These are phyloP conservation scores for Caenorhabditis becei DNA, from an alignment of 2,888 invertebrate genomes.

Conservation along the genomic window DNA sequence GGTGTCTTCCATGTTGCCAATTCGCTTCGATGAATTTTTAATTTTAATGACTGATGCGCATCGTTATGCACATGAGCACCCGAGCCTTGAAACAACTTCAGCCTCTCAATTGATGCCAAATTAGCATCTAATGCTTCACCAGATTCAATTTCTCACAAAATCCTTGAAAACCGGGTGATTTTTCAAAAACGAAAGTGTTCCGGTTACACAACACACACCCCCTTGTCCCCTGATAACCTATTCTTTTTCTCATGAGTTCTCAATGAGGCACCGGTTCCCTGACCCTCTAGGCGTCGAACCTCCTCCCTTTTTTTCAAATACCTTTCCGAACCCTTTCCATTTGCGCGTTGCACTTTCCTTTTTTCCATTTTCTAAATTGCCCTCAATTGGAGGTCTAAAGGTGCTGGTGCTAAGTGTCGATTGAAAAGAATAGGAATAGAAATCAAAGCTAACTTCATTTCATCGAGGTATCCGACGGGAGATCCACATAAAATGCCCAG, in stretches of 20 bases:
- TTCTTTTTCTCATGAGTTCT: slow-evolving; percentile 49
- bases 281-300: no score
- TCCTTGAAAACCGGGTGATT: no score
- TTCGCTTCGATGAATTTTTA: slow-evolving; percentile 25
- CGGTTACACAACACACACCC: background rate
- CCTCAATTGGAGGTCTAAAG: background rate
- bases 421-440: slow-evolving; percentile 4
- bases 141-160: no score
- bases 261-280: slow-evolving; percentile 21
- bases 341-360: slow-evolving; percentile 20
- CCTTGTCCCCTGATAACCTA: slow-evolving; percentile 45
- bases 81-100: no score
- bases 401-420: slow-evolving; percentile 12
- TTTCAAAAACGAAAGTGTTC: no score
- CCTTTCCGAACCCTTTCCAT: slow-evolving; percentile 14
- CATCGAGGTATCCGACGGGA: background rate
- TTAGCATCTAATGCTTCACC: no score
- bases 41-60: slow-evolving; percentile 6
- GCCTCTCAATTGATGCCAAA: no score
- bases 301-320: no score
- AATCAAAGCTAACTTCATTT: slow-evolving; percentile 6
- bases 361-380: slow-evolving; percentile 1
- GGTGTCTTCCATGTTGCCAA: background rate
- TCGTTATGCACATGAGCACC: background rate
- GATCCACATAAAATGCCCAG: slow-evolving; percentile 23